These are phyloP conservation scores for Tenthredo livida DNA, from an alignment of 2,888 invertebrate species.

Conservation along the genomic window DNA sequence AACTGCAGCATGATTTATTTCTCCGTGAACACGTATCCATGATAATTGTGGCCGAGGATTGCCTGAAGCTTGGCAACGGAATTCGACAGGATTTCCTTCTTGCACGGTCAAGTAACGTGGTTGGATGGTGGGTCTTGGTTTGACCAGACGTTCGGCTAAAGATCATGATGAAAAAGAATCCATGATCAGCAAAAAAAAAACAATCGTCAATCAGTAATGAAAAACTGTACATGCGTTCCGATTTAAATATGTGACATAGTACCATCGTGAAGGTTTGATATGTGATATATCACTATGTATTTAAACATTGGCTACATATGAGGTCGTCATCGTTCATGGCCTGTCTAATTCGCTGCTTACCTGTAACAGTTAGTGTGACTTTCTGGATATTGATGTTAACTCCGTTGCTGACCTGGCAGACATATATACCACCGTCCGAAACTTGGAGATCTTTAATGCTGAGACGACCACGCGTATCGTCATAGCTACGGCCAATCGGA, in stretches of 20 bases:
- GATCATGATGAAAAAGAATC: neutral
- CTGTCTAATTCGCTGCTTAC: slow-evolving; percentile 79
- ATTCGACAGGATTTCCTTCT: slow-evolving; percentile 87
- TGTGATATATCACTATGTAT: too few relatives aligned
- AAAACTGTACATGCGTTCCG: neutral
- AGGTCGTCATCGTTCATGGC: neutral
- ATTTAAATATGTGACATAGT: neutral
- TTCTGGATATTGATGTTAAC: slow-evolving; percentile 84
- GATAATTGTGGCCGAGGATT: slow-evolving; percentile 86
- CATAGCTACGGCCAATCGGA: slow-evolving; percentile 84
- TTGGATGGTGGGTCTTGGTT: slow-evolving; percentile 82
- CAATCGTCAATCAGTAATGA: neutral
- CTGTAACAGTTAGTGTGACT: slow-evolving; percentile 88
- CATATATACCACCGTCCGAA: slow-evolving; percentile 92
- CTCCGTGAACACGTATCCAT: slow-evolving; percentile 81
- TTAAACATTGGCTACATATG: neutral
- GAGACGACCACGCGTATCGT: slow-evolving; percentile 87
- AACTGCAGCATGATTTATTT: slow-evolving; percentile 79
- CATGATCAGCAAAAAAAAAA: neutral
- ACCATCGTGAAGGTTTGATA: too few relatives aligned
- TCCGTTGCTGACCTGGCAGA: slow-evolving; percentile 91
- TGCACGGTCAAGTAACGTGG: slow-evolving; percentile 83
- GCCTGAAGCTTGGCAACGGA: slow-evolving; percentile 87
- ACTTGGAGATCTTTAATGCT: slow-evolving; percentile 88
- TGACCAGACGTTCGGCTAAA: slow-evolving; percentile 56